Evolutionary conservation across 2,113 vertebrate genomes (phyloP).

Genomic region (Embiotoca jacksoni): DNA sequence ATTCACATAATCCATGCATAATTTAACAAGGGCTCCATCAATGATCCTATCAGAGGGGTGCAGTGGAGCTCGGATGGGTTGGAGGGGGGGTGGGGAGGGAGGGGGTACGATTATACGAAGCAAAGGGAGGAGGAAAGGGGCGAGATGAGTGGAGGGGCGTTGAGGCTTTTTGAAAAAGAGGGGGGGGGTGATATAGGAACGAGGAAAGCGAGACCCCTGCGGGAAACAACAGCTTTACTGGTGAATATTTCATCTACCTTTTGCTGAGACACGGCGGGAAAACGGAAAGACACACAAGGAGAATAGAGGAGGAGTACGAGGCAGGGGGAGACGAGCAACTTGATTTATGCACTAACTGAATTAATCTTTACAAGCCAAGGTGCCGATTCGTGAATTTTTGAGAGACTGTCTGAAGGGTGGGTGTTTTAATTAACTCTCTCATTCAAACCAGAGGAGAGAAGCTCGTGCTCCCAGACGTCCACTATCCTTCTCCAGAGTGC

Average conservation of each 20-base stretch:
- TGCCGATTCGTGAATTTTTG: constrained; percentile 31
- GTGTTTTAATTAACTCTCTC: constrained; percentile 47
- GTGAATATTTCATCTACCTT: constrained; percentile 73
- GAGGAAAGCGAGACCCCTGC: constrained; percentile 21
- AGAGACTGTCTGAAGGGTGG: constrained; percentile 22
- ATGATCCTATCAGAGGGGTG: constrained; percentile 30
- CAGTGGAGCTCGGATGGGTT: constrained; percentile 7
- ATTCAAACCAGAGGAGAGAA: constrained; percentile 21
- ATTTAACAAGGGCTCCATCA: constrained; percentile 60
- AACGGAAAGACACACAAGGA: constrained; percentile 27
- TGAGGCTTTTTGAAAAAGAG: background rate
- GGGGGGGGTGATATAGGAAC: no score
- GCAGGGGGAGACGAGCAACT: constrained; percentile 19
- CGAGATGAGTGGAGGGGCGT: background rate
- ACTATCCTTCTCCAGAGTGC: background rate
- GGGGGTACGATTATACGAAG: constrained; percentile 17
- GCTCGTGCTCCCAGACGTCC: background rate
- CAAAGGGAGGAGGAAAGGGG: background rate
- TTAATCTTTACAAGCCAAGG: constrained; percentile 49
- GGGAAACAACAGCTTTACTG: constrained; percentile 66
- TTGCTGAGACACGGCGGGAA: constrained; percentile 16
- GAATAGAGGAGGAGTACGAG: constrained; percentile 1
- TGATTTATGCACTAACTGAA: constrained; percentile 39
- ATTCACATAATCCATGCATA: constrained; percentile 56
- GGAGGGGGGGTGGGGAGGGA: background rate